Percentiles rank a stretch among this genome's conserved stretches.
Evolutionary conservation across 2,888 invertebrate species (phyloP).

Genomic region (Parnassius smintheus): DNA sequence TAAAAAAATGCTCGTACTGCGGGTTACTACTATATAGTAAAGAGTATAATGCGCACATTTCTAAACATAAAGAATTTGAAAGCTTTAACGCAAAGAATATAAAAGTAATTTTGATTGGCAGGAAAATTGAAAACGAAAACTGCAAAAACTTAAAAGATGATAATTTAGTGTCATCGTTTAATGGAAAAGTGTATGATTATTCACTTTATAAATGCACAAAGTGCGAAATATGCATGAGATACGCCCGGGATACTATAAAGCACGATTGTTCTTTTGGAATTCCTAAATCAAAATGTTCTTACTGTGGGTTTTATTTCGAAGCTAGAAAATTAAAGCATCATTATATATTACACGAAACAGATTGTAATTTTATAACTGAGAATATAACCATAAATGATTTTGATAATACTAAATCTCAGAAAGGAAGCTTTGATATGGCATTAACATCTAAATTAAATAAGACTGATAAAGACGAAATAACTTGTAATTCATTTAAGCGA

Average conservation of each 20-base stretch:
- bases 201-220: slow-evolving; percentile 53
- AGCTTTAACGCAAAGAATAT: slow-evolving; percentile 50
- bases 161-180: slow-evolving; percentile 38
- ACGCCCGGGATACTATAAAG: slow-evolving; percentile 33
- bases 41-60: slow-evolving; percentile 46
- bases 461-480: slow-evolving; percentile 7
- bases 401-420: slow-evolving; percentile 20
- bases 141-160: slow-evolving; percentile 6
- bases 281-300: slow-evolving; percentile 45
- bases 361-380: slow-evolving; percentile 46
- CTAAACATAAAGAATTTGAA: slow-evolving; percentile 47
- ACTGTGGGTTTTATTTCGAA: slow-evolving; percentile 51
- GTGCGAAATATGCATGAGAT: slow-evolving; percentile 50
- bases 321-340: slow-evolving; percentile 47
- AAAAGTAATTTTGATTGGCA: slow-evolving; percentile 55
- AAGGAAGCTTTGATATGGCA: neutral
- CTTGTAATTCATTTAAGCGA: neutral
- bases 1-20: slow-evolving; percentile 52
- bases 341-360: slow-evolving; percentile 47
- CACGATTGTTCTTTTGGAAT: slow-evolving; percentile 48
- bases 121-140: slow-evolving; percentile 24
- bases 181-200: slow-evolving; percentile 52
- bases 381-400: slow-evolving; percentile 49
- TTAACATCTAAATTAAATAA: slow-evolving; percentile 8
- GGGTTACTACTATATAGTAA: slow-evolving; percentile 44